These are phyloP conservation scores for Phalanger gymnotis DNA, from an alignment of 2,797 vertebrate genomes.

Conservation along the genomic window DNA sequence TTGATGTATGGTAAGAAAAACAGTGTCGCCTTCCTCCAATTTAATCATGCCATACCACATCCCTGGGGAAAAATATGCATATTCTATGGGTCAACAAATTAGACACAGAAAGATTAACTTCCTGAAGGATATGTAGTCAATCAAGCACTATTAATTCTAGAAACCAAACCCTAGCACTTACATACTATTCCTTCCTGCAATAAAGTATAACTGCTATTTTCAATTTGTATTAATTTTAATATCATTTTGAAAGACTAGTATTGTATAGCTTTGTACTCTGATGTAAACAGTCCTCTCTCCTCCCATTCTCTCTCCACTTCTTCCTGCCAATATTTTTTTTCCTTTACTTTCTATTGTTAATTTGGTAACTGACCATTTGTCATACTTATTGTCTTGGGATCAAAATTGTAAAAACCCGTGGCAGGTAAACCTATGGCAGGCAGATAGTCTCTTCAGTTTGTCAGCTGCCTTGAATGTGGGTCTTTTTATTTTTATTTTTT, in stretches of 20 bases:
- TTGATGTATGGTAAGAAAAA: neutral
- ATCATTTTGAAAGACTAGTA: conserved; percentile 66
- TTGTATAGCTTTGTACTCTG: conserved; percentile 9
- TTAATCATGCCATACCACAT: neutral
- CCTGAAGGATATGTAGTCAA: neutral
- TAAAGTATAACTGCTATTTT: conserved; percentile 68
- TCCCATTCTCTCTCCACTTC: conserved; percentile 37
- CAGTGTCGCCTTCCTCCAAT: neutral
- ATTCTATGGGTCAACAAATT: conserved; percentile 12
- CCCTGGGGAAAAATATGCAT: neutral
- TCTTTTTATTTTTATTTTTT: neutral
- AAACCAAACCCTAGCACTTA: conserved; percentile 47
- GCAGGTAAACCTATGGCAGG: conserved; percentile 77
- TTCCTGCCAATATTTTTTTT: neutral
- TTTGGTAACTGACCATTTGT: conserved; percentile 78
- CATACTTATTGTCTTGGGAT: conserved; percentile 75
- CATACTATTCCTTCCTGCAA: conserved; percentile 34
- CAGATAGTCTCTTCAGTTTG: conserved; percentile 51
- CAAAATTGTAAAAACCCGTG: conserved; percentile 75
- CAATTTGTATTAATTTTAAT: conserved; percentile 66
- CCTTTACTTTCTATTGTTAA: conserved; percentile 54
- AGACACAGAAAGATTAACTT: neutral
- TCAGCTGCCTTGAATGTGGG: conserved; percentile 56
- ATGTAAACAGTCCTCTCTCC: conserved; percentile 64
- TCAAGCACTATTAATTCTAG: conserved; percentile 46